Evolutionary conservation across 2,797 vertebrate species (phyloP).

Genomic region (Enteromius unitaeniatus): DNA sequence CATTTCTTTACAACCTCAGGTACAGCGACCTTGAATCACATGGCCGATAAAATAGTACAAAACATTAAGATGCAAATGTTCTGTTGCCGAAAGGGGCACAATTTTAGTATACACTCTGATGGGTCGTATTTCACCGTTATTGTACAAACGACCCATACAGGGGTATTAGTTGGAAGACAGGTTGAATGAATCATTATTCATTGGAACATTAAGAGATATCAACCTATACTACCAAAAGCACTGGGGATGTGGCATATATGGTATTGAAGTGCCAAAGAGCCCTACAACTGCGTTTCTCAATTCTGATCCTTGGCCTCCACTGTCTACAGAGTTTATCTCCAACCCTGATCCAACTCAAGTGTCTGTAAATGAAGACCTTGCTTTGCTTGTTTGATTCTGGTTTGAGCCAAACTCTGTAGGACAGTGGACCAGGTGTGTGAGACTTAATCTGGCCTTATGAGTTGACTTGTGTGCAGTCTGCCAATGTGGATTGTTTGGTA

Average conservation of each 20-base stretch:
- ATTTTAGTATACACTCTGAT: too few species aligned
- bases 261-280: not conserved
- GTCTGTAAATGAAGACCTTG: not conserved
- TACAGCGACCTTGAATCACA: too few species aligned
- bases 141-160: too few species aligned
- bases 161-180: too few species aligned
- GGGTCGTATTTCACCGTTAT: too few species aligned
- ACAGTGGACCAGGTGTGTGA: not conserved
- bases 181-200: not conserved
- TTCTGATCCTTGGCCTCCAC: not conserved
- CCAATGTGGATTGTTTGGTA: slow-evolving; percentile 76
- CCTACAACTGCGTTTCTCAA: not conserved
- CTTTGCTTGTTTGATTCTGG: not conserved
- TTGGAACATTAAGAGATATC: not conserved
- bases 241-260: slow-evolving; percentile 15
- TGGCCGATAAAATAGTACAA: too few species aligned
- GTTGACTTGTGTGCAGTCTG: slow-evolving; percentile 72
- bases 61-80: too few species aligned
- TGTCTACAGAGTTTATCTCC: not conserved
- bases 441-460: not conserved
- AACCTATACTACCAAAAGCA: not conserved
- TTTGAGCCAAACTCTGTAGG: not conserved
- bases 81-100: too few species aligned
- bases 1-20: too few species aligned
- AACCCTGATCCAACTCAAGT: not conserved